Conservation (phyloP, 2,888 invertebrate genomes). For the Heliconius cydno region DNA sequence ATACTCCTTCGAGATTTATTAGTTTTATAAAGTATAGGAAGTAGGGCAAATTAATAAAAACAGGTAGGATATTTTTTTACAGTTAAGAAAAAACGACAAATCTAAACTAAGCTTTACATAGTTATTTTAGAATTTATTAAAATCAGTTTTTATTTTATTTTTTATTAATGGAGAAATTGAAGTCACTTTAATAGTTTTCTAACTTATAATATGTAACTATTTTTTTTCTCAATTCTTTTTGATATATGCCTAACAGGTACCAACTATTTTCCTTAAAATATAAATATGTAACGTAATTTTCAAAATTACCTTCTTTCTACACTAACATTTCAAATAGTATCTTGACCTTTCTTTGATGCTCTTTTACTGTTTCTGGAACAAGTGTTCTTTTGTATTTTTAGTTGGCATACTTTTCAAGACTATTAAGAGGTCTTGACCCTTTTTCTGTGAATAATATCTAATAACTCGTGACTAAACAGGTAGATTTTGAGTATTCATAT, state of each 20-base stretch:
- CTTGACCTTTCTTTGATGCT: conserved; percentile 30
- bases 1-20: not conserved
- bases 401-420: conserved; percentile 36
- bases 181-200: too few species aligned
- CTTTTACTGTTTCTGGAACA: conserved; percentile 39
- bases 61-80: too few species aligned
- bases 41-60: too few species aligned
- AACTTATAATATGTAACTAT: too few species aligned
- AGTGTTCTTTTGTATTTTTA: conserved; percentile 40
- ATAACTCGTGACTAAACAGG: conserved; percentile 11
- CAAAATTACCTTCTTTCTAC: conserved; percentile 12
- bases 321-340: conserved; percentile 25
- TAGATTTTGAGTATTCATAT: not conserved
- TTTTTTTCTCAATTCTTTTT: not conserved
- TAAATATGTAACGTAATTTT: not conserved
- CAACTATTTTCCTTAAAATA: not conserved
- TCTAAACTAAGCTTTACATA: too few species aligned
- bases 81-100: not conserved
- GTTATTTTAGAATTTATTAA: not conserved
- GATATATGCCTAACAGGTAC: not conserved
- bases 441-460: conserved; percentile 24
- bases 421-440: conserved; percentile 37
- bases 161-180: too few species aligned
- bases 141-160: too few species aligned
- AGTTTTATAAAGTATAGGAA: not conserved